Evolutionary conservation across 1,140 invertebrate genomes (phyloP), one percentile per base, ranked within the genome.

Genomic region (Pseudomyrmex dendroicus): DNA sequence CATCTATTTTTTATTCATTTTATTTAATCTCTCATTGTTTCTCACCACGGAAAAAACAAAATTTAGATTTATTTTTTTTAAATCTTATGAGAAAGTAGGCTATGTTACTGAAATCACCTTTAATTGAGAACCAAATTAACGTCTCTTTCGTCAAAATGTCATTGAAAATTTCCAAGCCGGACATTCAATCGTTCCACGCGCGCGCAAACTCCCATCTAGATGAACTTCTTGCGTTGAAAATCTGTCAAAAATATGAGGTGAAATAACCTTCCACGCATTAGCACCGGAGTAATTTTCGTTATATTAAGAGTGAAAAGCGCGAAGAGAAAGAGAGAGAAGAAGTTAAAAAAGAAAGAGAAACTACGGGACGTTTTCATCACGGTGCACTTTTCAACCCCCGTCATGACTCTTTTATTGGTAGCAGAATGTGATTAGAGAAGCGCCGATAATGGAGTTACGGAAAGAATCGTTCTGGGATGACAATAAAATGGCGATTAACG

Each of bases 401-500:
- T 22, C 68, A 8, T 22, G 46, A 48, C 44, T 56, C 85, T 85
- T 86, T 86, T 82, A 85, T 80, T 73, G 74, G 74, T 72, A 54
- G 68, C 84, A 73, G 82, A 73, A 80, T 44, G 64, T 48, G 83
- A 84, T 56, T 70, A 73, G 57, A 66, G 64, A 72, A 50, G 84
- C 66, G 83, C 63, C 73, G 84, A 84, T 84, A 84, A 86, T 86
- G 56, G 83, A 84, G 67, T 86, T 85, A 68, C 68, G 67, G 56
- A 57, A 86, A 84, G 83, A 86, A 86, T 86, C 84, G 73, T 62
- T 12, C 44, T 5, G 61, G 67, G 44, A 52, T 67, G 83, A 73
- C 76, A 82, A 85, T 86, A 85, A 86, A 86, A 50, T 13, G 62
- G 70, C 83, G 74, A 85, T 86, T 82, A 85, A 85, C 59, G 62